These are phyloP conservation scores for Dicyrtoma fusca DNA, from an alignment of 2,888 invertebrate species.

Conservation along the genomic window DNA sequence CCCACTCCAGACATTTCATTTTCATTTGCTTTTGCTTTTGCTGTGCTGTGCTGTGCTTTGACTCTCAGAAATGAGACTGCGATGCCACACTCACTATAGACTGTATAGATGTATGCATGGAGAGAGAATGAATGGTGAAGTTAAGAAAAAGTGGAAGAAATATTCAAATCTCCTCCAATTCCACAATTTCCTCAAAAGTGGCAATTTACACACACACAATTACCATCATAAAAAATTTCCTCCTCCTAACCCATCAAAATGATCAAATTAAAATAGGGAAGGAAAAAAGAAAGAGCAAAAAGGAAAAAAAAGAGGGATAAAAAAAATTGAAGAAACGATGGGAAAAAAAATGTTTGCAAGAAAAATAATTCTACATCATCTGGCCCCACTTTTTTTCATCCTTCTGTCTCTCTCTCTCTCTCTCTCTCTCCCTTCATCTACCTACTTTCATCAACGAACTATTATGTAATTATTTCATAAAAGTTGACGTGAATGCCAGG, in stretches of 20 bases:
- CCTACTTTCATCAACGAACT: not conserved
- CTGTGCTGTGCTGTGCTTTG: not conserved
- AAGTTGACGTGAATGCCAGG: no score
- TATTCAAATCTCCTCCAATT: not conserved
- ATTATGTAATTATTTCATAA: not conserved
- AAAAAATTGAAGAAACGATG: not conserved
- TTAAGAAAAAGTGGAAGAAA: conserved; percentile 1
- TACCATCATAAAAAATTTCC: no score
- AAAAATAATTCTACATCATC: conserved; percentile 6
- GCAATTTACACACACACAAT: no score
- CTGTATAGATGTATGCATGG: no score
- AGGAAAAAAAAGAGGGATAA: no score
- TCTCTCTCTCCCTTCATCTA: not conserved
- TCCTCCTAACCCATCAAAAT: no score
- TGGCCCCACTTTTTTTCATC: conserved; percentile 1
- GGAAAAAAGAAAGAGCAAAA: no score
- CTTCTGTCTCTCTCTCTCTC: not conserved
- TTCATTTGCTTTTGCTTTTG: not conserved
- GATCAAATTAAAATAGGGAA: no score
- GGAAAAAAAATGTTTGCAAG: conserved; percentile 6
- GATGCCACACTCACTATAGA: no score
- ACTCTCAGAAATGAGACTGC: no score
- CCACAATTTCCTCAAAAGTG: no score
- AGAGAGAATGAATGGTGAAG: no score
- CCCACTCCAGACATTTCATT: not conserved